Evolutionary conservation across 2,888 invertebrate genomes (phyloP).

Genomic region (Lepeophtheirus nordmannii): DNA sequence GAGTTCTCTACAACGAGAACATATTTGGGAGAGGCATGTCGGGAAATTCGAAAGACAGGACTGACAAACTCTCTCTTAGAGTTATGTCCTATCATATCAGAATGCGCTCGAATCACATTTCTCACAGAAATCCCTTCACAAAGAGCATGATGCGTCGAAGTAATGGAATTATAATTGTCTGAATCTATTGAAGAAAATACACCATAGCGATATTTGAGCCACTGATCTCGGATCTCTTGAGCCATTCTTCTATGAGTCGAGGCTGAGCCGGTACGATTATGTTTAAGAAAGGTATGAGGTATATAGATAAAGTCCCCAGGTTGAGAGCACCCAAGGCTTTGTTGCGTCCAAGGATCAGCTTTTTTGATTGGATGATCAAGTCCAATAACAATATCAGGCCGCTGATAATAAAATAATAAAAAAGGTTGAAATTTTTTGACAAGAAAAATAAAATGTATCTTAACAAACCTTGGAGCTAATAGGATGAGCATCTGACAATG

Average conservation of each 20-base stretch:
- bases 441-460: neutral
- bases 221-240: constrained; percentile 9
- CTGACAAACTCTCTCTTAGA: neutral
- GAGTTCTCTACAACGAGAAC: constrained; percentile 19
- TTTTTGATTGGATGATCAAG: constrained; percentile 39
- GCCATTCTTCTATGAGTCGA: neutral
- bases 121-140: constrained; percentile 3
- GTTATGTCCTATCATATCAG: constrained; percentile 8
- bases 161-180: neutral
- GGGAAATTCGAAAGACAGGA: neutral
- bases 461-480: neutral
- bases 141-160: neutral
- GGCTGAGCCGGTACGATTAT: neutral
- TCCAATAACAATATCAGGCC: constrained; percentile 32
- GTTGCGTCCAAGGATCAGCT: constrained; percentile 45
- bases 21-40: neutral
- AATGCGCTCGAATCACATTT: neutral
- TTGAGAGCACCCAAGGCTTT: constrained; percentile 45
- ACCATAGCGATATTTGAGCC: constrained; percentile 8
- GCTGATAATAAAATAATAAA: neutral
- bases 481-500: constrained; percentile 2
- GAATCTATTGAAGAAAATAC: constrained; percentile 10
- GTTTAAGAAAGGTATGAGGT: constrained; percentile 9
- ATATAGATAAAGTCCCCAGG: constrained; percentile 44
- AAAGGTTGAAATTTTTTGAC: neutral